phyloP scores from a whole-genome alignment of 2,797 vertebrate genomes.

The Typhlichthys subterraneus region DNA sequence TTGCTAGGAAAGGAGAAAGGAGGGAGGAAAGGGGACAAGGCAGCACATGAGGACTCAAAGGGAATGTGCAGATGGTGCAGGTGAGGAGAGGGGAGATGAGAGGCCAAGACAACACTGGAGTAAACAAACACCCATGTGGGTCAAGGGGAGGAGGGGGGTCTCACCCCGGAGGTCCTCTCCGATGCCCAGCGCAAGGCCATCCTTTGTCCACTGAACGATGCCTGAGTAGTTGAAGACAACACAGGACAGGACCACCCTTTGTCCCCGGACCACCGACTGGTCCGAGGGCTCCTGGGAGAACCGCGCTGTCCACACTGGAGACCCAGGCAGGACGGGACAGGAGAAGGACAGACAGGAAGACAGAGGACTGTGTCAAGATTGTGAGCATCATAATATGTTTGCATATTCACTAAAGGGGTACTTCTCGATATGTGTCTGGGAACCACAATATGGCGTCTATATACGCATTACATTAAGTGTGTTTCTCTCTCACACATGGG shows the following conservation, averaged over 20 bases:
- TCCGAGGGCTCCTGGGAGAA: conserved; percentile 95
- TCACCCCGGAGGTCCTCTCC: conserved; percentile 90
- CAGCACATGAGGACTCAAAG: conserved; percentile 39
- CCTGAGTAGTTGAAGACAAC: conserved; percentile 95
- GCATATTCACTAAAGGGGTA: not conserved
- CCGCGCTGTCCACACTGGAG: conserved; percentile 80
- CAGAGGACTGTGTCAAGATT: not conserved
- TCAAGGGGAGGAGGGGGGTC: conserved; percentile 23
- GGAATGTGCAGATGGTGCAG: conserved; percentile 15
- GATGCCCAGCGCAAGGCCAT: conserved; percentile 92
- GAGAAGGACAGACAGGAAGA: not conserved
- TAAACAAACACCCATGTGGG: conserved; percentile 8
- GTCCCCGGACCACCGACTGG: conserved; percentile 91
- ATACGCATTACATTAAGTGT: no score
- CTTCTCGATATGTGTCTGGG: no score
- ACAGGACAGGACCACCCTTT: conserved; percentile 87
- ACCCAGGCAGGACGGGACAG: not conserved
- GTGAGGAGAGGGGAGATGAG: not conserved
- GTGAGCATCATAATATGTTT: not conserved
- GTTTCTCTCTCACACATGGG: no score
- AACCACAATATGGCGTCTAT: no score
- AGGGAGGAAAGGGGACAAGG: conserved; percentile 25
- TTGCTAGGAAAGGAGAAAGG: conserved; percentile 12
- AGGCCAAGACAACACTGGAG: conserved; percentile 9
- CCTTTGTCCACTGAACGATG: conserved; percentile 98